Percentiles rank a stretch among this genome's conserved stretches.
Conservation (phyloP, 2,888 invertebrate genomes). For the Celastrina argiolus region DNA sequence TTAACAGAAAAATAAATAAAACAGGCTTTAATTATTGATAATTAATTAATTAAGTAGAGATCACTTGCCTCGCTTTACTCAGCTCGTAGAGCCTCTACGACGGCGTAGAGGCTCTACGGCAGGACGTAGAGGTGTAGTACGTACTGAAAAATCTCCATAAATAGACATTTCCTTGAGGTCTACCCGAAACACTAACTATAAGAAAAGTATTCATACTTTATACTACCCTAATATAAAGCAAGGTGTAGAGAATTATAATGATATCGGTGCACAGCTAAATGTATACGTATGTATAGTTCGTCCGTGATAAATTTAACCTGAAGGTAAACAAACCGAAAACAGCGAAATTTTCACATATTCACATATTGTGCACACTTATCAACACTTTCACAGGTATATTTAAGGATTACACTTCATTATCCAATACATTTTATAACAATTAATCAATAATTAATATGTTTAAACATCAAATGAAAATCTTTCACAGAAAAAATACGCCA, state of each 20-base stretch:
- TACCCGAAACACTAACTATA: background rate
- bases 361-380: too few relatives aligned
- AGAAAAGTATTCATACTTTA: background rate
- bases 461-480: too few relatives aligned
- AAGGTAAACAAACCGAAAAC: too few relatives aligned
- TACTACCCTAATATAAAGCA: slow-evolving; percentile 32
- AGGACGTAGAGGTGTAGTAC: slow-evolving; percentile 44
- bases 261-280: slow-evolving; percentile 27
- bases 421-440: too few relatives aligned
- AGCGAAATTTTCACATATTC: too few relatives aligned
- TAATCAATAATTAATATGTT: too few relatives aligned
- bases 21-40: background rate
- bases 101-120: slow-evolving; percentile 65
- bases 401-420: too few relatives aligned
- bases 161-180: background rate
- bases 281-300: too few relatives aligned
- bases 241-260: slow-evolving; percentile 43
- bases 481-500: too few relatives aligned
- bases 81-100: slow-evolving; percentile 50
- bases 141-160: background rate
- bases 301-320: too few relatives aligned
- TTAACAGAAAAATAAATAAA: background rate
- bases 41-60: background rate
- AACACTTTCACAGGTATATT: too few relatives aligned
- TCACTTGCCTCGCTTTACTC: background rate